Evolutionary conservation across 2,888 invertebrate species (phyloP).

Genomic region (Plagiodera versicolora): DNA sequence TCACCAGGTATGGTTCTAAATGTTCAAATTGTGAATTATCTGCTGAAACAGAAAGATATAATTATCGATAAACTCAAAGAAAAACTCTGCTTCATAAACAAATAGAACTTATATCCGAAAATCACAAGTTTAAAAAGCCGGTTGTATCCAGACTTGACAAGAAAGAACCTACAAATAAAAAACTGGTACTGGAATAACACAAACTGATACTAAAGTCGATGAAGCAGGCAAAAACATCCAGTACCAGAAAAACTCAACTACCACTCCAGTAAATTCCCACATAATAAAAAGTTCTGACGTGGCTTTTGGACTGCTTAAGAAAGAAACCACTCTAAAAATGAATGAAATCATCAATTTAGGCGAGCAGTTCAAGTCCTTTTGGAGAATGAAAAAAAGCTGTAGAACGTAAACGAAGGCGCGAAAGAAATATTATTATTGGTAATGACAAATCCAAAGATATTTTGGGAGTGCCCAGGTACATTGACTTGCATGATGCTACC

Average conservation of each 20-base stretch:
- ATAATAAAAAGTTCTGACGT: background rate
- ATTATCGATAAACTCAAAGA: background rate
- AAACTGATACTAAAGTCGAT: background rate
- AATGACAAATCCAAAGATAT: conserved; percentile 1
- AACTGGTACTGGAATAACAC: no score
- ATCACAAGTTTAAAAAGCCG: background rate
- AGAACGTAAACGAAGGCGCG: background rate
- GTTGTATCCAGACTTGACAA: background rate
- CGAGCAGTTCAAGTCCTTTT: background rate
- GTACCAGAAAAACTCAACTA: background rate
- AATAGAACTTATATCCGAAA: background rate
- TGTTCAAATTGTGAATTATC: no score
- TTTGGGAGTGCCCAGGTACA: background rate
- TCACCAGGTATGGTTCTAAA: no score
- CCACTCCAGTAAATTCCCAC: background rate
- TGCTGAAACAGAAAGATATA: no score
- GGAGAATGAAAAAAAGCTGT: conserved; percentile 4
- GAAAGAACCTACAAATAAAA: background rate
- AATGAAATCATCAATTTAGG: conserved; percentile 3
- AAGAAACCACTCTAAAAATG: background rate
- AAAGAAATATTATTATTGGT: conserved; percentile 5
- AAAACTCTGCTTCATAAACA: background rate
- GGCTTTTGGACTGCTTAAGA: background rate
- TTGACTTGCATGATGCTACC: conserved; percentile 5
- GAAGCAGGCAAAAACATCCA: background rate